phyloP scores from a whole-genome alignment of 2,888 invertebrate genomes.

The Agrochola lota region DNA sequence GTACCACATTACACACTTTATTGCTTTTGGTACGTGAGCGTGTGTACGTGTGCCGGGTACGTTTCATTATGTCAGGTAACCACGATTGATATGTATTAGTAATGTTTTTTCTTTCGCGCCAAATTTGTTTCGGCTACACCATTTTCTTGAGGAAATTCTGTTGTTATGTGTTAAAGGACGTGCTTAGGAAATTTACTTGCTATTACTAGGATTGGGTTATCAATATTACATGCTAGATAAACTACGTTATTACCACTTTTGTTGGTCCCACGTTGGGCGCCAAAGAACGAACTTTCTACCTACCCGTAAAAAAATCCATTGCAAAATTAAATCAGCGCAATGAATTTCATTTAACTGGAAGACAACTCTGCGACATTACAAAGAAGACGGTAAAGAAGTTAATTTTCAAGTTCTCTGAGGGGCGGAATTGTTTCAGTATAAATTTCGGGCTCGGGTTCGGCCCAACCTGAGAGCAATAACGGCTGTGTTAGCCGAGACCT shows the following conservation, averaged over 20 bases:
- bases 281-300: slow-evolving; percentile 17
- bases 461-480: slow-evolving; percentile 60
- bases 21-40: slow-evolving; percentile 61
- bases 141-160: slow-evolving; percentile 35
- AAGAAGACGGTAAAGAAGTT: slow-evolving; percentile 60
- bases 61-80: slow-evolving; percentile 63
- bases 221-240: not conserved
- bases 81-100: slow-evolving; percentile 62
- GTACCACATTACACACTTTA: slow-evolving; percentile 62
- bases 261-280: slow-evolving; percentile 43
- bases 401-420: slow-evolving; percentile 62
- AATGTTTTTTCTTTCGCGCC: slow-evolving; percentile 58
- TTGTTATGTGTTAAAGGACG: slow-evolving; percentile 45
- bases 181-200: slow-evolving; percentile 47
- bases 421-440: slow-evolving; percentile 59
- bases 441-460: slow-evolving; percentile 45
- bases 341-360: slow-evolving; percentile 61
- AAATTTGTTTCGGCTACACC: slow-evolving; percentile 38
- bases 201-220: slow-evolving; percentile 7
- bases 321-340: slow-evolving; percentile 59
- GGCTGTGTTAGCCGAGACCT: slow-evolving; percentile 57
- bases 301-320: slow-evolving; percentile 14
- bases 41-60: slow-evolving; percentile 41
- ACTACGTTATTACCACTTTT: slow-evolving; percentile 4
- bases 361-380: slow-evolving; percentile 48